Base-by-base conservation (phyloP, 2,113 vertebrate genomes). In the Bucco capensis region DNA sequence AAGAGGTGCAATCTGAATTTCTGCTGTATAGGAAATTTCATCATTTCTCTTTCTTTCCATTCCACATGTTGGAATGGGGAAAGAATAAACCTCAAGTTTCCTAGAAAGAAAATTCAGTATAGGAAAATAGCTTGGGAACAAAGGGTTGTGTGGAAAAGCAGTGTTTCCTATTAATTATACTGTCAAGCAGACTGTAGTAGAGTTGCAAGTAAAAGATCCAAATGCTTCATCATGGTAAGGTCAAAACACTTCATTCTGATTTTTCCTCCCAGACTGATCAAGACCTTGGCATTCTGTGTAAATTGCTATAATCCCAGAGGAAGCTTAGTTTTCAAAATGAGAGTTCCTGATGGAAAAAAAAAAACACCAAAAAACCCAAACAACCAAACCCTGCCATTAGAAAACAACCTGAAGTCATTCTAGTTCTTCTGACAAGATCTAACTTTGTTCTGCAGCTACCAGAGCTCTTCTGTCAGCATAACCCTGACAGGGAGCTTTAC, bases 221-320 rank as follows among this genome's bases (percentile, higher is more conserved):
- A 75, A 57, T 56, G 28, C 16, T 86, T 88, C 73, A 86, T 53
- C 8, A 8, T 24, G 28, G 24, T 65, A 83, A 90, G 56, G 79
- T 82, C 80, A 91, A 94, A 93, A 88, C 61, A 81, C 54, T 95
- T 93, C 50, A 78, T 93, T 95, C 87, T 57, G 3, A 88, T 84
- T 92, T 84, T 92, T 92, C 75, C 65, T 88, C 51, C 33, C 50
- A 62, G 62, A 37, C 18, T 84, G 65, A 56, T 88, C 83, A 86
- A 40, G 22, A 81, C 49, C 24, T 31, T 7, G 19, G 70, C 51
- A 90, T 94, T 92, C 83, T 86, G 28, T 65, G 31, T 61, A 82
- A 89, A 92, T 73, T 75, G 53, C 62, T 38, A 38, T 51, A 86
- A 82, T 93, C 80, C 73, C 70, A 81, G 5, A 61, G 80, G 88